phyloP scores from a whole-genome alignment of 2,797 vertebrate species.

The Ibycter americanus region DNA sequence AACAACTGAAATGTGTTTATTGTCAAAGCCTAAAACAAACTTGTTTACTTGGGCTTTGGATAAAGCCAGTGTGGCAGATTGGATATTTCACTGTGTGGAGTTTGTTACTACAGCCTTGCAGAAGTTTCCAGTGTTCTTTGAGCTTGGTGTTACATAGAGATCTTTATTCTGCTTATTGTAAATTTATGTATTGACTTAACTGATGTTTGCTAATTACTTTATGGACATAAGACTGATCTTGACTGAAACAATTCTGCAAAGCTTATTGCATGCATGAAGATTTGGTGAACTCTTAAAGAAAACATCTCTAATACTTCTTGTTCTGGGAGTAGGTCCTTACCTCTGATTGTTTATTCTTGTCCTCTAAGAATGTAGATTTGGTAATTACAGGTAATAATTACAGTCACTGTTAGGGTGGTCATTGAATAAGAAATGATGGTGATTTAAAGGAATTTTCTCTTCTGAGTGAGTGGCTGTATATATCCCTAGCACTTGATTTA shows the following conservation, averaged over 20 bases:
- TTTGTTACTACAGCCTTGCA: neutral
- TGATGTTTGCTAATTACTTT: neutral
- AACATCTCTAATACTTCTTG: neutral
- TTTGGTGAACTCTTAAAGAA: neutral
- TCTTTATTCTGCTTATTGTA: neutral
- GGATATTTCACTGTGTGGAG: neutral
- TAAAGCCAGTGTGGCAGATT: neutral
- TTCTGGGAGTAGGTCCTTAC: neutral
- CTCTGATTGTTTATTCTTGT: neutral
- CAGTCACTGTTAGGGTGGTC: neutral
- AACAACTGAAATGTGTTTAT: neutral
- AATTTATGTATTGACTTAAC: neutral
- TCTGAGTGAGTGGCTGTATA: neutral
- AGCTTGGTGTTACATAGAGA: neutral
- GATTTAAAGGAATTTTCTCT: neutral
- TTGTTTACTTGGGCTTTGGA: neutral
- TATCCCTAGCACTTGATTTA: neutral
- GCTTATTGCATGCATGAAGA: neutral
- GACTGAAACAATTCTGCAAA: neutral
- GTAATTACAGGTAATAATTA: neutral
- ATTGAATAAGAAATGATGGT: neutral
- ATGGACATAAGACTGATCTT: neutral
- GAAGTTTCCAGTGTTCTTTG: neutral
- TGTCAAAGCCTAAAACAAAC: neutral
- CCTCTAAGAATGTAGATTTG: neutral